A percentile compares a stretch with the other conserved stretches of the same genome.
These are phyloP conservation scores for Clarias batrachus DNA, from an alignment of 2,113 vertebrate genomes.

Conservation along the genomic window DNA sequence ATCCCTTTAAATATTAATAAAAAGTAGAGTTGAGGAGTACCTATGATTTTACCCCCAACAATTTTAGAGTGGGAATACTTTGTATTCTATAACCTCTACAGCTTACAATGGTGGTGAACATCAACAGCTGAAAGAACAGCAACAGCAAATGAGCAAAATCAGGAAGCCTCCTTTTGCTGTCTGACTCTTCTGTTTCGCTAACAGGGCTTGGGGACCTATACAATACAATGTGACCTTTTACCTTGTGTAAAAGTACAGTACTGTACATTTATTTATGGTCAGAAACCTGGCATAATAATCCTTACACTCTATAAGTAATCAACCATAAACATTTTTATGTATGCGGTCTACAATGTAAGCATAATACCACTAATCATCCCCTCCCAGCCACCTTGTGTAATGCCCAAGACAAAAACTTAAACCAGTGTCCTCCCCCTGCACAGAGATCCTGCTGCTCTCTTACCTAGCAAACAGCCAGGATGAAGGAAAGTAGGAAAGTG, in stretches of 20 bases:
- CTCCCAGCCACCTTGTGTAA: background rate
- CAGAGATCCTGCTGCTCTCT: background rate
- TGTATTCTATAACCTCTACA: background rate
- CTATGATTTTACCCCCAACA: background rate
- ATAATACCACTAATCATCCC: background rate
- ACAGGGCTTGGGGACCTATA: no score
- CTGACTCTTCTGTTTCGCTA: background rate
- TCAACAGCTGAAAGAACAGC: background rate
- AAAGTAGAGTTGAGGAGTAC: background rate
- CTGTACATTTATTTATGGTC: background rate
- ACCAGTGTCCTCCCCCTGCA: constrained; percentile 9
- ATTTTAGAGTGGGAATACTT: background rate
- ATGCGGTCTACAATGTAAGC: background rate
- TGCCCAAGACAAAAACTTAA: constrained; percentile 14
- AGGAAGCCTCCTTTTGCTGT: background rate
- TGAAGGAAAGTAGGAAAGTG: constrained; percentile 39
- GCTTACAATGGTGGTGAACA: background rate
- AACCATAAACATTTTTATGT: constrained; percentile 11
- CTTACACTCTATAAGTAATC: background rate
- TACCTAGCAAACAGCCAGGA: constrained; percentile 36
- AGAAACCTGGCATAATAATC: constrained; percentile 4
- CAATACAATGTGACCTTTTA: background rate
- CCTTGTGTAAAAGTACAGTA: background rate
- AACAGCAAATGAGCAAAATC: background rate
- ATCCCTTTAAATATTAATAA: background rate